Base-by-base conservation (phyloP, 1,140 invertebrate species). In the Adoxophyes honmai region DNA sequence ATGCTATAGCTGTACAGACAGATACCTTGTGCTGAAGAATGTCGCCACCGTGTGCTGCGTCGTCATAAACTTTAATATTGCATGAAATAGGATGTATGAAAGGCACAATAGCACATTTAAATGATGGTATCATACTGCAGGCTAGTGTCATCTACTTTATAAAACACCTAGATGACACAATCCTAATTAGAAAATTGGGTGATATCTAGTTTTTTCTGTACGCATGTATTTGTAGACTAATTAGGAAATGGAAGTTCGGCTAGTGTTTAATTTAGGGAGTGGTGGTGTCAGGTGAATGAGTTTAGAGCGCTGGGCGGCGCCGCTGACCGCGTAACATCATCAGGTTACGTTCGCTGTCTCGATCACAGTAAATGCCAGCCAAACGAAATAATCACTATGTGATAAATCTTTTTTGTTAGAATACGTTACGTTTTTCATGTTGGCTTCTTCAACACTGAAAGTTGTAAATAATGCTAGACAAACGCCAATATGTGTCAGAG, bases 401-500 rank as follows among this genome's bases (percentile, higher is more conserved):
- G 2, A 48, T 28, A 28, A 6, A 3, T 28, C 6, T 28, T 28
- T 44, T 44, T 18, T 11, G 42, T 18, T 1, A 16, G n/a, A 48
- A 28, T 13, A 28, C 6, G 15, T 48, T 21, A 18, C 5, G 14
- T 48, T 48, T 48, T 48, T 28, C 5, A 7, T 48, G 42, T 28
- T 28, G 21, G 16, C 18, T 11, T 48, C 11, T 48, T 18, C n/a
- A 16, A 33, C 42, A 18, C 21, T 18, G 28, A 35, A 35, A 52
- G 51, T 37, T 37, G 9, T 13, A 10, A 37, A 13, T 13, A 34
- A 35, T 16, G 51, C 34, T 52, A 35, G 13, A 52, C 13, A 10
- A 35, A 34, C 14, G 28, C 51, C 65, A 73, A 75, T 71, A 73
- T 70, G 65, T 75, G 68, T 70, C 71, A 72, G 66, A 64, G 64